Percentiles rank a stretch among this genome's conserved stretches.
Evolutionary conservation across 2,888 invertebrate genomes (phyloP).

Genomic region (Masnerella sp.): DNA sequence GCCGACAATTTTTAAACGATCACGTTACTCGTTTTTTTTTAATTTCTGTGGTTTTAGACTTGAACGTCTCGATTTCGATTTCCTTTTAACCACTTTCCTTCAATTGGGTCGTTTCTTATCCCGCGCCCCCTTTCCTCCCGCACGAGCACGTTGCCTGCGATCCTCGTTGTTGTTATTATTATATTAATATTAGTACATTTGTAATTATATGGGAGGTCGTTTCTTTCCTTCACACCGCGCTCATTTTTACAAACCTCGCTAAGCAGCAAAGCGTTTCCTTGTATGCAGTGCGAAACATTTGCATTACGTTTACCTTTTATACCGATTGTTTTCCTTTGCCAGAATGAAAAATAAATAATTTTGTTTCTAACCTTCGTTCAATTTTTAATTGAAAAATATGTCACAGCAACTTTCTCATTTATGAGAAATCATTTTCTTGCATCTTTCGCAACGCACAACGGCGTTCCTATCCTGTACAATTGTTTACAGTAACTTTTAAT

Average conservation of each 20-base stretch:
- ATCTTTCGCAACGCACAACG: not conserved
- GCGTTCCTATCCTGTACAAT: too few species aligned
- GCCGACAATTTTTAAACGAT: too few species aligned
- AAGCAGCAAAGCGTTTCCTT: conserved; percentile 46
- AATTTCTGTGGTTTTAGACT: too few species aligned
- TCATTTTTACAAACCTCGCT: conserved; percentile 56
- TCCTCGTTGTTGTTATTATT: conserved; percentile 56
- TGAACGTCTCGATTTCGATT: conserved; percentile 12
- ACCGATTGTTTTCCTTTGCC: conserved; percentile 17
- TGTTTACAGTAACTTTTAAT: not conserved
- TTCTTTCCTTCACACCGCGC: conserved; percentile 53
- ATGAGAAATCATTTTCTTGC: too few species aligned
- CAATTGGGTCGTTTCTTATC: conserved; percentile 22
- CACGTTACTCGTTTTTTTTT: conserved; percentile 1
- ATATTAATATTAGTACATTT: conserved; percentile 50
- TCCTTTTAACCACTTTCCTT: conserved; percentile 39
- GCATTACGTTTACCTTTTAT: conserved; percentile 19
- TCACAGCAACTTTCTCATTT: conserved; percentile 1
- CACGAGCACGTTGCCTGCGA: conserved; percentile 29
- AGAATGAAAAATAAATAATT: conserved; percentile 12
- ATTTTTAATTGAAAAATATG: conserved; percentile 38
- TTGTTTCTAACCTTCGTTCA: conserved; percentile 16
- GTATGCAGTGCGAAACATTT: conserved; percentile 48
- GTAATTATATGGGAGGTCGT: conserved; percentile 44
- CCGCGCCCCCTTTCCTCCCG: conserved; percentile 31